Percentiles rank a stretch among this genome's conserved stretches.
Evolutionary conservation across 2,888 invertebrate genomes (phyloP).

Genomic region (Sarcophaga caerulescens): DNA sequence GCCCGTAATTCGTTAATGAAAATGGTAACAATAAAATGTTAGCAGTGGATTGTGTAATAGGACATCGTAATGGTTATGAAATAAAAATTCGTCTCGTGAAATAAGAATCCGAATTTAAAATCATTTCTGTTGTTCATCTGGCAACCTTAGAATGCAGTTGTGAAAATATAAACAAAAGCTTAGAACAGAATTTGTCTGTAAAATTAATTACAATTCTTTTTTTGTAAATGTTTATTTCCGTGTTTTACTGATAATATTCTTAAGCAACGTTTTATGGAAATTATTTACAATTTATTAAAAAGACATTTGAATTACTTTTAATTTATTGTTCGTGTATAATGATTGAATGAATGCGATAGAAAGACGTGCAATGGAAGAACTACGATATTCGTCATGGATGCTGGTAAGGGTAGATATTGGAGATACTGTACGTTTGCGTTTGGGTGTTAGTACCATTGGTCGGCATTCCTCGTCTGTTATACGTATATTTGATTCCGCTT

Average conservation of each 20-base stretch:
- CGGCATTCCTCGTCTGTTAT: slow-evolving; percentile 71
- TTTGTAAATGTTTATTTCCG: too few species aligned
- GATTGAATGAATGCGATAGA: background rate
- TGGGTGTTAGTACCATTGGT: slow-evolving; percentile 75
- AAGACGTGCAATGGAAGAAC: slow-evolving; percentile 9
- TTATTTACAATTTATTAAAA: too few species aligned
- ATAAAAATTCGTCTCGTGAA: too few species aligned
- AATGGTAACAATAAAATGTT: too few species aligned
- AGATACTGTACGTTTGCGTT: slow-evolving; percentile 66
- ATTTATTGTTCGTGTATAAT: background rate
- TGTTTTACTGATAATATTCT: background rate
- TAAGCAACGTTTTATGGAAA: background rate
- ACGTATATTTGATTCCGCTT: slow-evolving; percentile 70
- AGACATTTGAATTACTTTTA: too few species aligned
- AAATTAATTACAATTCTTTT: background rate
- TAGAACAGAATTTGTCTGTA: background rate
- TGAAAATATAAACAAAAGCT: background rate
- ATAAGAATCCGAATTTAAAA: too few species aligned
- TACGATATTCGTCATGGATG: slow-evolving; percentile 70
- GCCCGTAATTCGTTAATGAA: too few species aligned
- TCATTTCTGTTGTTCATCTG: background rate
- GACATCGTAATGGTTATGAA: too few species aligned
- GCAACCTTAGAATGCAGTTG: background rate
- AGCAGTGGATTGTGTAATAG: too few species aligned
- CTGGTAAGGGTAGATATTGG: slow-evolving; percentile 70